Evolutionary conservation across 1,140 invertebrate species (phyloP).

Genomic region (Drosophila paulistorum): DNA sequence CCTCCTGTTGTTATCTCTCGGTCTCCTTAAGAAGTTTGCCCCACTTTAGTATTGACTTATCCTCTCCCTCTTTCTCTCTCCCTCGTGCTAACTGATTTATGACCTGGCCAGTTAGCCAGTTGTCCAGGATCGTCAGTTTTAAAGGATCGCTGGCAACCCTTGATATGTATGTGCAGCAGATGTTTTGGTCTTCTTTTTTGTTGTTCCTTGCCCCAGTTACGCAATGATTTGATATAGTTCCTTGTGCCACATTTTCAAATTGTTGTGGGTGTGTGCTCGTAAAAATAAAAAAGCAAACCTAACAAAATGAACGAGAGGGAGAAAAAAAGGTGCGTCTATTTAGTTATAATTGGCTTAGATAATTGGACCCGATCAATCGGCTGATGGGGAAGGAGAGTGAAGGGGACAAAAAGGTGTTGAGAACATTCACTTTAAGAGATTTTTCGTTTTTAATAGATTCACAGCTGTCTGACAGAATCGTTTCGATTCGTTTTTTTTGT

Average conservation of each 20-base stretch:
- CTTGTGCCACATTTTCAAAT: constrained; percentile 4
- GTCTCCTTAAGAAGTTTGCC: neutral
- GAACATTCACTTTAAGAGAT: neutral
- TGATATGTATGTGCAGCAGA: neutral
- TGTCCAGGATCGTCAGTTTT: neutral
- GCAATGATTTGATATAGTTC: constrained; percentile 9
- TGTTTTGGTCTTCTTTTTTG: neutral
- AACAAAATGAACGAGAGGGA: neutral
- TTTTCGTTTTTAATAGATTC: neutral
- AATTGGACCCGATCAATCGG: neutral
- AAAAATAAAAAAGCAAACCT: neutral
- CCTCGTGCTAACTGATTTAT: neutral
- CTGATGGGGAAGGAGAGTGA: too few species aligned
- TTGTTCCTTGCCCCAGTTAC: neutral
- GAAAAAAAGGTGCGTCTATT: constrained; percentile 8
- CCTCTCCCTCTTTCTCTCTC: too few species aligned
- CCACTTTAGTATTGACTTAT: neutral
- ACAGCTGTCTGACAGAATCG: neutral
- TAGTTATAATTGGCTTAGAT: constrained; percentile 9
- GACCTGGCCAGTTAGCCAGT: constrained; percentile 5
- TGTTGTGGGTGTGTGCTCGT: constrained; percentile 8
- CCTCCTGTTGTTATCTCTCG: neutral
- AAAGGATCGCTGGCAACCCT: neutral
- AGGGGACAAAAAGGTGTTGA: neutral
- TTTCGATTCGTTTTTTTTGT: neutral